These are phyloP conservation scores for Imbricaverruca yamaguchii DNA, from an alignment of 2,888 invertebrate genomes.

Conservation along the genomic window DNA sequence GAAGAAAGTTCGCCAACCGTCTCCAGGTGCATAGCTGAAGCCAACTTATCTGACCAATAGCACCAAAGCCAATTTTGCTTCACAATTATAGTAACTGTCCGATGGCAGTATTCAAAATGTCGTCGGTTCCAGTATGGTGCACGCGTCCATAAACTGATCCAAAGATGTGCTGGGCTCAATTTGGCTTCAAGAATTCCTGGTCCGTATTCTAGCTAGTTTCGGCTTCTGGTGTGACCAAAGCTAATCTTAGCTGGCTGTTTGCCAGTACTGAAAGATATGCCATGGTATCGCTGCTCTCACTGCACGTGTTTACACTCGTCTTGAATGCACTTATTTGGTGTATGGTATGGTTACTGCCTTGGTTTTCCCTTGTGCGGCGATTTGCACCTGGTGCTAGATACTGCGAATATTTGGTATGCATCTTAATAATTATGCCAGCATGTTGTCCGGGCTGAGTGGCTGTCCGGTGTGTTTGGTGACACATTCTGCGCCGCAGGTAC, in stretches of 20 bases:
- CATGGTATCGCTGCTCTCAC: too few relatives aligned
- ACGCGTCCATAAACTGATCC: background rate
- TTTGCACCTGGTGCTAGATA: background rate
- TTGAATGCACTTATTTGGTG: background rate
- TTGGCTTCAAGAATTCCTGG: background rate
- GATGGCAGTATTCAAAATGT: background rate
- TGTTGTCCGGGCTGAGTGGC: background rate
- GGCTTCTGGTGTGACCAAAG: too few relatives aligned
- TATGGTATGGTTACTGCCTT: too few relatives aligned
- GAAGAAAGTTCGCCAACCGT: background rate
- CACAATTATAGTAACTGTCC: background rate
- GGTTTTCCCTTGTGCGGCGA: background rate
- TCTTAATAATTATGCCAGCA: background rate
- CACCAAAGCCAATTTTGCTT: background rate
- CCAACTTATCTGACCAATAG: background rate
- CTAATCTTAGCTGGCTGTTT: too few relatives aligned
- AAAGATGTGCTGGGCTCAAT: background rate
- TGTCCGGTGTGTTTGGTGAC: background rate
- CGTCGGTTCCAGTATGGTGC: background rate
- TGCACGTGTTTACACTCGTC: background rate
- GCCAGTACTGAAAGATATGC: too few relatives aligned
- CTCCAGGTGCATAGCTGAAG: too few relatives aligned
- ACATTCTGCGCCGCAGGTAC: constrained; percentile 48
- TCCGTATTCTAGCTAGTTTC: too few relatives aligned
- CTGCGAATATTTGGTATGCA: background rate